phyloP scores from a whole-genome alignment of 2,888 invertebrate species.

The Neoascia interrupta region DNA sequence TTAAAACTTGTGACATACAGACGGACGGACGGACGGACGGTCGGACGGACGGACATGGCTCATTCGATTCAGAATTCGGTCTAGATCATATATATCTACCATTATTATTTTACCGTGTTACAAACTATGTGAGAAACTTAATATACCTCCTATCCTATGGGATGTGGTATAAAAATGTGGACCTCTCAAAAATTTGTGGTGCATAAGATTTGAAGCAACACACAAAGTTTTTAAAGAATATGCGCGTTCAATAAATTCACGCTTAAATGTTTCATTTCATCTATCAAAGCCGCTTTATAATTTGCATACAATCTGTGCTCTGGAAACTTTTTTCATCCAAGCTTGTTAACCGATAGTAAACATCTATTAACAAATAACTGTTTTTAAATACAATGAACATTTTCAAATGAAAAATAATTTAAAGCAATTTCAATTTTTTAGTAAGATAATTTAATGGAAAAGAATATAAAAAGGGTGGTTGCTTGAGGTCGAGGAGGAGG shows the following conservation, averaged over 20 bases:
- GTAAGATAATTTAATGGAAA: conserved; percentile 5
- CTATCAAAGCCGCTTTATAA: conserved; percentile 43
- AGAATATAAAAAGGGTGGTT: conserved; percentile 10
- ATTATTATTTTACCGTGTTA: too few species aligned
- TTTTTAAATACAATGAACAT: conserved; percentile 23
- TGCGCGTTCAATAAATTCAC: conserved; percentile 48
- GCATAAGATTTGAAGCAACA: conserved; percentile 26
- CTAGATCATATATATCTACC: too few species aligned
- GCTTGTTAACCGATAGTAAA: conserved; percentile 16
- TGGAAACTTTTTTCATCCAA: conserved; percentile 42
- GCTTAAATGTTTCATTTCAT: conserved; percentile 40
- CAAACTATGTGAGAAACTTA: too few species aligned
- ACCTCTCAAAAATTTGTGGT: too few species aligned
- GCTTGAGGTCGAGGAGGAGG: too few species aligned
- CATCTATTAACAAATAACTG: conserved; percentile 9
- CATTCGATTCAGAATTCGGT: too few species aligned
- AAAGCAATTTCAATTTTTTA: background rate
- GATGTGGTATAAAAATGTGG: too few species aligned
- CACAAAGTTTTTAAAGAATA: conserved; percentile 44
- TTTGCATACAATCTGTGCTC: conserved; percentile 40
- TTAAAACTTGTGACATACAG: too few species aligned
- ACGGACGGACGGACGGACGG: too few species aligned
- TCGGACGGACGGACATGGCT: too few species aligned
- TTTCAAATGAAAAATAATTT: conserved; percentile 27
- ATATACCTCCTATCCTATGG: too few species aligned